Base-by-base conservation (phyloP, 2,888 invertebrate genomes). In the Heliconius sara region DNA sequence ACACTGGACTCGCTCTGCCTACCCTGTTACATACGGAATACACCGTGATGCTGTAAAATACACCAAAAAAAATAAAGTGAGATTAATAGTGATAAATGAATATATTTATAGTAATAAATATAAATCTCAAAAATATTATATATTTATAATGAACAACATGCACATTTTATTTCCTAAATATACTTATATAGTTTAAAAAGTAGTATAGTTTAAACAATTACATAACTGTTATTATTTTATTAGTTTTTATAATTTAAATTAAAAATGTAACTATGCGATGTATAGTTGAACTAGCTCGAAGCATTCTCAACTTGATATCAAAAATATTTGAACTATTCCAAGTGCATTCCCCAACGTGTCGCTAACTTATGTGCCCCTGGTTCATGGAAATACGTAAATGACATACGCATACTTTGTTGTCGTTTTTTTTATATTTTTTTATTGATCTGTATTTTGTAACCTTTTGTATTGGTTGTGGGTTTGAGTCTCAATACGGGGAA, bases 311-410 rank as follows among this genome's bases (percentile, higher is more conserved):
- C 74, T 78, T 70, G 57, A 75, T 77, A 77, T 60, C 67, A 76
- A 12, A 75, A 66, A 43, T 75, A 75, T 75, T 75, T 27, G 12
- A 75, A 65, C 43, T 65, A 65, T 63, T 22, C 43, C 39, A 65
- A 66, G 39, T 27, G 75, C 75, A 75, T 75, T 43, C 73, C 10
- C 16, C n/a, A 60, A 30, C 57, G 60, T 73, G 57, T 73, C 60
- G 25, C 39, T 25, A 73, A 39, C 70, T 74, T 52, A 65, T 78
- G 65, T 10, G 34, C 57, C 76, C 75, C 80, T 78, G 63, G 78
- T 78, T 66, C 47, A 63, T 79, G 22, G 34, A 60, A 70, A 76
- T 74, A 75, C 57, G 43, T 63, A 43, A 43, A 77, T 39, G 43
- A n/a, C n/a, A 68, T 57, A 47, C 67, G 34, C 43, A 47, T 57